These are phyloP conservation scores for Dryobates pubescens DNA, from an alignment of 2,797 vertebrate species.

Conservation along the genomic window DNA sequence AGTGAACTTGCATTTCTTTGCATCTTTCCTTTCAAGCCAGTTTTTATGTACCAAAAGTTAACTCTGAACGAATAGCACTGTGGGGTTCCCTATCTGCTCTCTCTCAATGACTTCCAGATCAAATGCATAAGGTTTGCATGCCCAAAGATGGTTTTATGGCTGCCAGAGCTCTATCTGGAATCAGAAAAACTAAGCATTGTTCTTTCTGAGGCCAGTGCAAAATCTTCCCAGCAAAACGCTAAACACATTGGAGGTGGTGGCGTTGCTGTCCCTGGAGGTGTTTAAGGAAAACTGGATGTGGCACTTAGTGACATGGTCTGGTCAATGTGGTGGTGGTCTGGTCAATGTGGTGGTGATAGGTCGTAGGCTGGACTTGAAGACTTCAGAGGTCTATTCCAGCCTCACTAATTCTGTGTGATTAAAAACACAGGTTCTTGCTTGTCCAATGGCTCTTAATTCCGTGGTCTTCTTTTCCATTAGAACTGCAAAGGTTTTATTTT, in stretches of 20 bases:
- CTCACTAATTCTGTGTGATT: no score
- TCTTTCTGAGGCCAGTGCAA: neutral
- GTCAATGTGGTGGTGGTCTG: no score
- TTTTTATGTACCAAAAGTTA: neutral
- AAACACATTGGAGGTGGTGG: neutral
- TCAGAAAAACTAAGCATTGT: constrained; percentile 25
- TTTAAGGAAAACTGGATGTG: no score
- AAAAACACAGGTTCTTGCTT: neutral
- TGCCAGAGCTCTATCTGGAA: neutral
- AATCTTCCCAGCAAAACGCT: constrained; percentile 7
- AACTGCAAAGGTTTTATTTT: neutral
- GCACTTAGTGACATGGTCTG: no score
- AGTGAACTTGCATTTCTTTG: constrained; percentile 4
- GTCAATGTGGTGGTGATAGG: no score
- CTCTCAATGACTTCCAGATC: neutral
- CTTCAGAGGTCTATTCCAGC: no score
- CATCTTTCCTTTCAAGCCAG: neutral
- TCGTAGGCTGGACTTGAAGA: no score
- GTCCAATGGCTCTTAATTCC: constrained; percentile 8
- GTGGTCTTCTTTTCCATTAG: neutral
- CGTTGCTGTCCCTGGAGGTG: no score
- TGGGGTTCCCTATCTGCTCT: neutral
- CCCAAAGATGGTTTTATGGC: neutral
- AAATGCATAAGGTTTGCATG: neutral
- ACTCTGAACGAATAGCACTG: neutral